These are phyloP conservation scores for Tupaia tana DNA, from an alignment of 2,113 vertebrate species.

Conservation along the genomic window DNA sequence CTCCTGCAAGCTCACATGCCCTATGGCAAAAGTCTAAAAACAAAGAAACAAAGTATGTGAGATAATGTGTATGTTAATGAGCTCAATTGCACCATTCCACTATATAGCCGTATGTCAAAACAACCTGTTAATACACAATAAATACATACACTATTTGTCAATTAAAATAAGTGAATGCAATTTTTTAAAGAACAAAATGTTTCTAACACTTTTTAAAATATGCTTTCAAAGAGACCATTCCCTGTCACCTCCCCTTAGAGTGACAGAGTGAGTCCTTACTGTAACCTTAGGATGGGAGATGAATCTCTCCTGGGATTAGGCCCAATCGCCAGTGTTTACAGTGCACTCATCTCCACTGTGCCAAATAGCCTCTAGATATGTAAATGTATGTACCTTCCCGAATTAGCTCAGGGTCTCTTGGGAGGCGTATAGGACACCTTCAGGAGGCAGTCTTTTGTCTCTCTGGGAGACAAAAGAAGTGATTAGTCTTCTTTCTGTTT, in stretches of 20 bases:
- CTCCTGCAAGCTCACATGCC: too few species aligned
- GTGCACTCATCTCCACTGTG: neutral
- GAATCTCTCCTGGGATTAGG: neutral
- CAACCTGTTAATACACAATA: neutral
- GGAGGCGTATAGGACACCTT: neutral
- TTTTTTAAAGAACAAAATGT: neutral
- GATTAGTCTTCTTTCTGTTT: constrained; percentile 7
- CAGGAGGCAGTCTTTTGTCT: neutral
- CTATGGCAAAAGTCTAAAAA: too few species aligned
- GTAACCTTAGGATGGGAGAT: neutral
- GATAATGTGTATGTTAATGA: neutral
- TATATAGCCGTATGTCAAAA: neutral
- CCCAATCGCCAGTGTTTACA: neutral
- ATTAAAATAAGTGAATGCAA: neutral
- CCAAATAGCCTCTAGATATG: neutral
- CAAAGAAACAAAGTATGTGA: neutral
- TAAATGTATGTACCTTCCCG: neutral
- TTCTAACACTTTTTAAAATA: neutral
- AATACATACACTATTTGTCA: neutral
- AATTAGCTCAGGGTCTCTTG: neutral
- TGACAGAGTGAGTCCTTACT: neutral
- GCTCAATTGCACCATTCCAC: neutral
- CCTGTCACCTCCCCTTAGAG: neutral
- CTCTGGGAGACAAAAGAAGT: neutral
- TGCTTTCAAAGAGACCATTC: neutral